A percentile compares a stretch with the other conserved stretches of the same genome.
Conservation (phyloP, 1,140 invertebrate species). For the Eupeodes corollae region DNA sequence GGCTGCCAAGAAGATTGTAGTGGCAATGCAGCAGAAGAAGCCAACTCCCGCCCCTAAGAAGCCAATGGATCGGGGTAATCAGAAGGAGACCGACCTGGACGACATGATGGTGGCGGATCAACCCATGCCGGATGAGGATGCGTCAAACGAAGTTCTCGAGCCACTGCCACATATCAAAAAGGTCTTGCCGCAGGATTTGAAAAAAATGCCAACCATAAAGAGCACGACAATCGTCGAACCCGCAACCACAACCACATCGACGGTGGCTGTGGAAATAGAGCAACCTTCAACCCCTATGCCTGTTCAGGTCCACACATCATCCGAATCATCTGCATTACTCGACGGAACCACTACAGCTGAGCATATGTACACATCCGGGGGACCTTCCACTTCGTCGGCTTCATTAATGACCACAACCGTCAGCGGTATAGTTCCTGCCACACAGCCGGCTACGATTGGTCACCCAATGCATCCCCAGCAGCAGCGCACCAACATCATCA, state of each 20-base stretch:
- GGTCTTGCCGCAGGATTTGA: conserved; percentile 22
- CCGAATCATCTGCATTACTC: conserved; percentile 3
- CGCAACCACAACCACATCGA: conserved; percentile 1
- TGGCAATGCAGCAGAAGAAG: conserved; percentile 6
- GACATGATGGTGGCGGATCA: conserved; percentile 36
- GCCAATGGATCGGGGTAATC: background rate
- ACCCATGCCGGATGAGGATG: conserved; percentile 20
- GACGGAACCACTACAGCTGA: too few species aligned
- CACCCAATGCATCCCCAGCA: conserved; percentile 21
- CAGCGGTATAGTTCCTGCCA: too few species aligned
- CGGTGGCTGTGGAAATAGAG: background rate
- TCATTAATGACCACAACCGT: background rate
- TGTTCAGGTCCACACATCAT: background rate
- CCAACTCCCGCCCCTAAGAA: background rate
- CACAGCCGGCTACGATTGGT: conserved; percentile 10
- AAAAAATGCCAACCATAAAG: conserved; percentile 18
- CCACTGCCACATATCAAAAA: conserved; percentile 31
- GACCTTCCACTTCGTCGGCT: background rate
- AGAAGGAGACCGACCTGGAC: conserved; percentile 8
- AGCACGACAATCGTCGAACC: conserved; percentile 2
- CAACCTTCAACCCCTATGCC: background rate
- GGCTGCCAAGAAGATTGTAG: conserved; percentile 22
- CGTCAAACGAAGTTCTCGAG: conserved; percentile 27
- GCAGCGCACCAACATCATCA: conserved; percentile 5
- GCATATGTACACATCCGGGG: background rate